phyloP scores from a whole-genome alignment of 2,888 invertebrate species.

The Drosophila peninsularis region DNA sequence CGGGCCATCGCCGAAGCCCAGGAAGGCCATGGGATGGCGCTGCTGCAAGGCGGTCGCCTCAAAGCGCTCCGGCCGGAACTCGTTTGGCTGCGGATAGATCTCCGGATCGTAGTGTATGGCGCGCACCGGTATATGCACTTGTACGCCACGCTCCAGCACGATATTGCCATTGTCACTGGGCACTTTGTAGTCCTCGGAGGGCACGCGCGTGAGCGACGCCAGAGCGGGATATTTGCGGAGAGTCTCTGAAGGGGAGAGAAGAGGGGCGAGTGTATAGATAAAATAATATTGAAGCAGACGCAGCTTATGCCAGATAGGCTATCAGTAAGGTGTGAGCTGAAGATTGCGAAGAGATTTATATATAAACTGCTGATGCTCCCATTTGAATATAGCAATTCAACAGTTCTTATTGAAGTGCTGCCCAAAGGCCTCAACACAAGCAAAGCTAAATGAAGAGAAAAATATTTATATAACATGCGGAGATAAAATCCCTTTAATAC shows the following conservation, averaged over 20 bases:
- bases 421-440: no score
- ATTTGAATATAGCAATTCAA: no score
- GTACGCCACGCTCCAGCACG: constrained; percentile 79
- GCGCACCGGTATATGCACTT: constrained; percentile 79
- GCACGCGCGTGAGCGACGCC: constrained; percentile 77
- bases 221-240: constrained; percentile 85
- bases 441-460: background rate
- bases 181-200: constrained; percentile 79
- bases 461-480: background rate
- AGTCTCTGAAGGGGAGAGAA: constrained; percentile 80
- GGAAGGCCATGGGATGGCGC: constrained; percentile 79
- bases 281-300: no score
- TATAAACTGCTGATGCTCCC: no score
- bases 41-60: constrained; percentile 67
- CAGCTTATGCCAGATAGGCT: no score
- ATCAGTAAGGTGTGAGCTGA: no score
- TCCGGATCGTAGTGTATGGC: constrained; percentile 85
- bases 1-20: constrained; percentile 84
- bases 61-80: constrained; percentile 85
- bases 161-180: constrained; percentile 56
- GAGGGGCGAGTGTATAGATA: background rate
- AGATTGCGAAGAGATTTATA: no score
- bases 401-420: no score
- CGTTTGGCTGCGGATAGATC: constrained; percentile 84
- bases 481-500: background rate